Evolutionary conservation across 1,140 invertebrate species (phyloP).

Genomic region (Zaprionus africanus): DNA sequence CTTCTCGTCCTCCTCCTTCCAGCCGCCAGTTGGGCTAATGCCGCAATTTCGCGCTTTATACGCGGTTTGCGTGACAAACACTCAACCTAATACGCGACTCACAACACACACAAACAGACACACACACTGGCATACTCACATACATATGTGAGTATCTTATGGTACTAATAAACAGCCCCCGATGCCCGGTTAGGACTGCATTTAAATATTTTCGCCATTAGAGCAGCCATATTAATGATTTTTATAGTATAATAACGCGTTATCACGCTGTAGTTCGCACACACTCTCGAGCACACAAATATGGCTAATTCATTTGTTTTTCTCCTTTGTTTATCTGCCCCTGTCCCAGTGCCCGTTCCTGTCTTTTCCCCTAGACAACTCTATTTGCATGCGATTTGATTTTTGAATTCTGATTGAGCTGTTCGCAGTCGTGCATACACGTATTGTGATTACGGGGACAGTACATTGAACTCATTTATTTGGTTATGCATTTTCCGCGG

Average conservation of each 20-base stretch:
- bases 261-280: slow-evolving; percentile 73
- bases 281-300: slow-evolving; percentile 42
- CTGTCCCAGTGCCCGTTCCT: not conserved
- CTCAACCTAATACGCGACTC: slow-evolving; percentile 22
- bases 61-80: slow-evolving; percentile 71
- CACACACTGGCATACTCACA: not conserved
- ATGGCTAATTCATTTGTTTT: slow-evolving; percentile 75
- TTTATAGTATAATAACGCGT: slow-evolving; percentile 79
- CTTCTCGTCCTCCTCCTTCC: not conserved
- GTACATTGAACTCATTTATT: slow-evolving; percentile 36
- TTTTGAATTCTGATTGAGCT: slow-evolving; percentile 80
- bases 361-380: slow-evolving; percentile 5
- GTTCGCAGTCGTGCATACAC: slow-evolving; percentile 52
- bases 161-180: slow-evolving; percentile 28
- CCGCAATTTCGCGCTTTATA: slow-evolving; percentile 69
- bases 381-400: slow-evolving; percentile 49
- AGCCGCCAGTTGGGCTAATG: slow-evolving; percentile 57
- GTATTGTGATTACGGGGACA: slow-evolving; percentile 50
- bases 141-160: slow-evolving; percentile 17
- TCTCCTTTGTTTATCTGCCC: not conserved
- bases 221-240: slow-evolving; percentile 76
- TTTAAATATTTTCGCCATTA: slow-evolving; percentile 75
- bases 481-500: slow-evolving; percentile 54
- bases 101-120: slow-evolving; percentile 9
- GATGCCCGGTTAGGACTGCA: slow-evolving; percentile 21